These are phyloP conservation scores for Lordiphosa fenestrarum DNA, from an alignment of 2,888 invertebrate species.

Conservation along the genomic window DNA sequence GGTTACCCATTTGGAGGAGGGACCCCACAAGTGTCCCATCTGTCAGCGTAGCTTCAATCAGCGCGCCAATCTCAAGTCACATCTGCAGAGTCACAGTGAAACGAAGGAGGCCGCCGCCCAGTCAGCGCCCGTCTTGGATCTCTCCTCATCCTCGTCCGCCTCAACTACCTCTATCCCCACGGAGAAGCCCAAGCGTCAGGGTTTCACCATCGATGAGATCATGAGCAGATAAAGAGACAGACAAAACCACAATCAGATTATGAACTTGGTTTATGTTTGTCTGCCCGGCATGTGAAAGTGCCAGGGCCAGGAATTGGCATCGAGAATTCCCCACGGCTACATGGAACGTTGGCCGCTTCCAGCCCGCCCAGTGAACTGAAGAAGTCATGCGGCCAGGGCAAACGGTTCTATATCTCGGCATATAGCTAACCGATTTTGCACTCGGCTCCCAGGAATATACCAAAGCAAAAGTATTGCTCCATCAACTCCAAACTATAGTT, in stretches of 20 bases:
- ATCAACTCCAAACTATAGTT: conserved; percentile 29
- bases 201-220: conserved; percentile 93
- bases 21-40: conserved; percentile 94
- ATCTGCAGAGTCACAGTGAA: conserved; percentile 89
- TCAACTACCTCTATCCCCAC: conserved; percentile 51
- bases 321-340: not conserved
- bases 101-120: conserved; percentile 41
- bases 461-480: conserved; percentile 66
- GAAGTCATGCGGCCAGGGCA: conserved; percentile 30
- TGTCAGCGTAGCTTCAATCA: conserved; percentile 95
- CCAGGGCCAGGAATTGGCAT: conserved; percentile 13
- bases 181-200: conserved; percentile 82
- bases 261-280: conserved; percentile 30
- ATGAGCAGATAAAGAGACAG: conserved; percentile 87
- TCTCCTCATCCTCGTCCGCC: conserved; percentile 79
- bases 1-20: conserved; percentile 95
- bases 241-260: conserved; percentile 19
- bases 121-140: conserved; percentile 81
- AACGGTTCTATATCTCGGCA: conserved; percentile 49
- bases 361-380: conserved; percentile 31
- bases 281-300: conserved; percentile 9
- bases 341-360: conserved; percentile 21
- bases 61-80: conserved; percentile 94
- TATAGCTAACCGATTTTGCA: conserved; percentile 38
- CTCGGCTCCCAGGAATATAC: conserved; percentile 46